Evolutionary conservation across 2,797 vertebrate species (phyloP).

Genomic region (Rhabdomys pumilio): DNA sequence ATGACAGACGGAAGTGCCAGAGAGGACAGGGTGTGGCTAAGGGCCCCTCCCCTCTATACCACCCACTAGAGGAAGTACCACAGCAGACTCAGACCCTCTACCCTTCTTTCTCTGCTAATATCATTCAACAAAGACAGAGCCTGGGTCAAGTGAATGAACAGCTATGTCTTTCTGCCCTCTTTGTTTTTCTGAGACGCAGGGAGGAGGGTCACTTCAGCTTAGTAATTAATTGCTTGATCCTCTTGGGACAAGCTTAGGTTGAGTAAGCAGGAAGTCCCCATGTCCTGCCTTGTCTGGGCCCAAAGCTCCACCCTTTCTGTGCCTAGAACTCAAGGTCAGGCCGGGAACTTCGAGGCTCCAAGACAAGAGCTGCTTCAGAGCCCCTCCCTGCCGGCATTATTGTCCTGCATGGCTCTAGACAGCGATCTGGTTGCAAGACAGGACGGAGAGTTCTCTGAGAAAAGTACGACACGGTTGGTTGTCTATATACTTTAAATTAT

Average conservation of each 20-base stretch:
- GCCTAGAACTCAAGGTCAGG: neutral
- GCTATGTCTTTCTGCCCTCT: neutral
- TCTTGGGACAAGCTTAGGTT: neutral
- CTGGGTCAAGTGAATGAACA: neutral
- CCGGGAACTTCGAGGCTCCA: neutral
- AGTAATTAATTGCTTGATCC: neutral
- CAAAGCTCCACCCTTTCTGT: neutral
- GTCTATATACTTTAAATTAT: conserved; percentile 62
- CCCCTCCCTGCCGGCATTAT: no score
- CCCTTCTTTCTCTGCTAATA: neutral
- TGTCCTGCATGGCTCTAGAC: neutral
- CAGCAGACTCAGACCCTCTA: neutral
- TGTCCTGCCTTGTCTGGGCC: neutral
- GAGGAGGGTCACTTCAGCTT: neutral
- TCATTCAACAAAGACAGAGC: neutral
- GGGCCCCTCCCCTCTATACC: neutral
- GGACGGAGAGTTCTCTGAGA: neutral
- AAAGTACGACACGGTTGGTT: neutral
- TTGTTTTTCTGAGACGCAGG: neutral
- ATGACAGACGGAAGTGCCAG: neutral
- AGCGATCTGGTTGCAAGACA: neutral
- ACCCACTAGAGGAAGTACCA: neutral
- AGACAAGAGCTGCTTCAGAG: neutral
- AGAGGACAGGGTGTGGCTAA: no score
- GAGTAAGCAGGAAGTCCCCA: neutral